A percentile compares a stretch with the other conserved stretches of the same genome.
These are phyloP conservation scores for Pyrrhia umbra DNA, from an alignment of 2,888 invertebrate genomes.

Conservation along the genomic window DNA sequence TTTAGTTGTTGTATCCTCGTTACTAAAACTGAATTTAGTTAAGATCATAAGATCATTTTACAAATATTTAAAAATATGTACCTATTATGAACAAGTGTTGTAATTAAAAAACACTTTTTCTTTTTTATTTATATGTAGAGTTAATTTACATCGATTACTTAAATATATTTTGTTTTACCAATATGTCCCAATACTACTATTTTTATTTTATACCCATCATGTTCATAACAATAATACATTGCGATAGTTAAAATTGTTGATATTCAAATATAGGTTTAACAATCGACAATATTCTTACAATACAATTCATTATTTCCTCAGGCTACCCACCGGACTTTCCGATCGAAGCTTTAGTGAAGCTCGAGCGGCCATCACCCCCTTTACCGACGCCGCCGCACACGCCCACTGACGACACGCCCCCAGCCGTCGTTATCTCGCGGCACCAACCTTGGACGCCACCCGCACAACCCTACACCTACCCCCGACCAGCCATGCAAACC, in stretches of 20 bases:
- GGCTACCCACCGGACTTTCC: constrained; percentile 91
- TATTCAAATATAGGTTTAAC: neutral
- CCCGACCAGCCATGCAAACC: constrained; percentile 79
- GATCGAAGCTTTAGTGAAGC: constrained; percentile 90
- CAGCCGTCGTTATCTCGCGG: constrained; percentile 85
- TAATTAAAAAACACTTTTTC: too few relatives aligned
- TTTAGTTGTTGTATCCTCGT: neutral
- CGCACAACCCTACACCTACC: constrained; percentile 79
- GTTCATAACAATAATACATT: too few relatives aligned
- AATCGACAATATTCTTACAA: constrained; percentile 27
- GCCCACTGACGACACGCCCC: constrained; percentile 91
- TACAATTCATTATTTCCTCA: constrained; percentile 69
- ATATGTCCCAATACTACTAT: too few relatives aligned
- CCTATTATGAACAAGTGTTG: too few relatives aligned
- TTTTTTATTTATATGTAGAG: too few relatives aligned
- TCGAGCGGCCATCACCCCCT: constrained; percentile 91
- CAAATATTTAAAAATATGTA: too few relatives aligned
- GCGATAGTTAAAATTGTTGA: too few relatives aligned
- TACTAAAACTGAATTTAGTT: too few relatives aligned
- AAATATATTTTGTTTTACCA: too few relatives aligned
- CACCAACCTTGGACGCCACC: constrained; percentile 82
- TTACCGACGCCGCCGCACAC: constrained; percentile 94
- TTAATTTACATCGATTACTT: too few relatives aligned
- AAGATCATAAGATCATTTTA: too few relatives aligned
- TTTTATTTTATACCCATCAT: too few relatives aligned